Percentiles rank a stretch among this genome's conserved stretches.
phyloP scores from a whole-genome alignment of 2,797 vertebrate genomes.

The Austrolebias charrua region DNA sequence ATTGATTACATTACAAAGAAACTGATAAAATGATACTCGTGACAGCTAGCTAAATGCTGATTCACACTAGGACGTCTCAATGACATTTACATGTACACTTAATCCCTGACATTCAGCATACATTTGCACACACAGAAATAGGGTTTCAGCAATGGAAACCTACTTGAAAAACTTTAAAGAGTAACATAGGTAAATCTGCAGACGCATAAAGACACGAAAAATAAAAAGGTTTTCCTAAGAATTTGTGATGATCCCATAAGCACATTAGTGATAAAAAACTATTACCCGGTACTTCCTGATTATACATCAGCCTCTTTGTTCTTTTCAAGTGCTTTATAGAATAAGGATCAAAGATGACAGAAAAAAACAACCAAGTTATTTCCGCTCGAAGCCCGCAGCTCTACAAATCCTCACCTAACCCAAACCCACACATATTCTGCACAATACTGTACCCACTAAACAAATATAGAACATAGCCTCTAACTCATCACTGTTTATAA shows the following conservation, averaged over 20 bases:
- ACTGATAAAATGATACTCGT: conserved; percentile 30
- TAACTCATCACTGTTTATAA: conserved; percentile 31
- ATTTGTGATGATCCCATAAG: conserved; percentile 57
- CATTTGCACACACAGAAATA: background rate
- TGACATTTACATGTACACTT: conserved; percentile 51
- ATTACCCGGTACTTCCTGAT: conserved; percentile 59
- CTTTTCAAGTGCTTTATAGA: conserved; percentile 30
- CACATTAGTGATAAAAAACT: conserved; percentile 65
- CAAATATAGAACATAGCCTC: conserved; percentile 11
- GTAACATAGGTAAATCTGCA: conserved; percentile 27
- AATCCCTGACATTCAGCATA: conserved; percentile 10
- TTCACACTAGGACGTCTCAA: conserved; percentile 17
- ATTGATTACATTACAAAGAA: conserved; percentile 37
- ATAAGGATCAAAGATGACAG: conserved; percentile 37
- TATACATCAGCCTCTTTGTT: conserved; percentile 45
- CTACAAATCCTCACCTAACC: conserved; percentile 24
- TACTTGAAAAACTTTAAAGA: conserved; percentile 28
- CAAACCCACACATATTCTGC: conserved; percentile 32
- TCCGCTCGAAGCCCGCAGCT: conserved; percentile 21
- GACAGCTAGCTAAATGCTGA: conserved; percentile 26
- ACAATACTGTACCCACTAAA: conserved; percentile 29
- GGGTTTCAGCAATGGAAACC: conserved; percentile 1
- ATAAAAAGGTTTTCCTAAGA: conserved; percentile 42
- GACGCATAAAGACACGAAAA: conserved; percentile 20
- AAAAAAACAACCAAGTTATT: conserved; percentile 50